Evolutionary conservation across 2,797 vertebrate species (phyloP).

Genomic region (Micromesistius poutassou): DNA sequence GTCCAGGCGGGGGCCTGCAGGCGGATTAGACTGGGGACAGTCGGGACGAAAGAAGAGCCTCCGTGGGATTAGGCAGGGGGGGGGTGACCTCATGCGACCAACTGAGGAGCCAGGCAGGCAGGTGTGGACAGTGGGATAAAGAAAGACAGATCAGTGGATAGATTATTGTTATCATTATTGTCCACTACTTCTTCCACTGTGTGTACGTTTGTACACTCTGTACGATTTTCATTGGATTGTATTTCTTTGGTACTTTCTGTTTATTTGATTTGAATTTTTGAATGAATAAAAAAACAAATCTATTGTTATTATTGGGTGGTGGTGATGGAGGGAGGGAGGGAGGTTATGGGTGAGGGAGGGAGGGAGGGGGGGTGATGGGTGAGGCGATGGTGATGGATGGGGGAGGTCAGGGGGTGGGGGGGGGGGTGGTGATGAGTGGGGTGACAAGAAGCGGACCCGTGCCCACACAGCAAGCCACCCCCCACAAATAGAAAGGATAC

Average conservation of each 20-base stretch:
- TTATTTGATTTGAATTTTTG: too few species aligned
- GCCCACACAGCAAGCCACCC: not conserved
- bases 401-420: not conserved
- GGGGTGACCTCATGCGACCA: slow-evolving; percentile 74
- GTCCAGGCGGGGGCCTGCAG: slow-evolving; percentile 53
- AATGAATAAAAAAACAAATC: too few species aligned
- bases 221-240: not conserved
- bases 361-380: not conserved
- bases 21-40: slow-evolving; percentile 66
- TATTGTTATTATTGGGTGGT: too few species aligned
- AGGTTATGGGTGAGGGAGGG: not conserved
- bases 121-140: not conserved
- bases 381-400: not conserved
- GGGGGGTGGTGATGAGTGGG: not conserved
- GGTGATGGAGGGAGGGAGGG: slow-evolving; percentile 6
- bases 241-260: not conserved
- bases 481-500: not conserved
- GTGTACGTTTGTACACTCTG: too few species aligned
- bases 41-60: slow-evolving; percentile 72
- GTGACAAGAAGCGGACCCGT: slow-evolving; percentile 33
- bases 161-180: not conserved
- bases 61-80: slow-evolving; percentile 62
- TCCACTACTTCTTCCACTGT: not conserved
- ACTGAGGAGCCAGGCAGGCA: slow-evolving; percentile 37
- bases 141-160: not conserved